A percentile compares a stretch with the other conserved stretches of the same genome.
phyloP scores from a whole-genome alignment of 2,797 vertebrate species.

The Cichlasoma orientale region DNA sequence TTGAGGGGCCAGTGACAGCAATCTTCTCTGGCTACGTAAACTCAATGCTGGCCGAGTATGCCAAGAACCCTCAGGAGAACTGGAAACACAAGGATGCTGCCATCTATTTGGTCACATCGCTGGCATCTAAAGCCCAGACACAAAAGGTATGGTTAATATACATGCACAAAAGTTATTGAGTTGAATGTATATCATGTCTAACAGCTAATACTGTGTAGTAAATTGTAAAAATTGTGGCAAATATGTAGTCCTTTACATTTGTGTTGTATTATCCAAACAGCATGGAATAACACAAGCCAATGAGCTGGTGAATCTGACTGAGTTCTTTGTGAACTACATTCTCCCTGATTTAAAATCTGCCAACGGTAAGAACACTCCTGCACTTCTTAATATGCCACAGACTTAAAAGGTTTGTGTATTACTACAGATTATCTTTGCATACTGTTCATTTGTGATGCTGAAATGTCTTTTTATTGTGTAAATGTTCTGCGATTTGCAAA shows the following conservation, averaged over 20 bases:
- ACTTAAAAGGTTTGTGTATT: not conserved
- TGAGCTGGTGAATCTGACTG: conserved; percentile 94
- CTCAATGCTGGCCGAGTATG: conserved; percentile 95
- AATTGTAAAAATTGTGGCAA: not conserved
- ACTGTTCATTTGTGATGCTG: not conserved
- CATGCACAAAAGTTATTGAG: not conserved
- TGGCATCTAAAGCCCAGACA: conserved; percentile 98
- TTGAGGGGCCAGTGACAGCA: conserved; percentile 95
- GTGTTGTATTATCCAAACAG: conserved; percentile 68
- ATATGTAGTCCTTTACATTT: not conserved
- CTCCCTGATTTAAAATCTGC: conserved; percentile 92
- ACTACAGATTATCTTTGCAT: not conserved
- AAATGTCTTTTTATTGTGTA: not conserved
- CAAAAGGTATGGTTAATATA: conserved; percentile 86
- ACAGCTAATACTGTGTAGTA: not conserved
- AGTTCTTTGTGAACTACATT: conserved; percentile 98
- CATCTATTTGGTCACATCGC: conserved; percentile 96
- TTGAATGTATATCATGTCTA: not conserved
- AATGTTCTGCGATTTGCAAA: not conserved
- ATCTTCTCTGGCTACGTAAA: conserved; percentile 99
- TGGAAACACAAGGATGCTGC: conserved; percentile 99
- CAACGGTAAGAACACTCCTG: conserved; percentile 82
- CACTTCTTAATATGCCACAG: not conserved
- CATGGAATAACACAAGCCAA: conserved; percentile 99
- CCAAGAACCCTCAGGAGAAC: conserved; percentile 92